Conservation (phyloP, 2,113 vertebrate species). For the Cettia cetti region DNA sequence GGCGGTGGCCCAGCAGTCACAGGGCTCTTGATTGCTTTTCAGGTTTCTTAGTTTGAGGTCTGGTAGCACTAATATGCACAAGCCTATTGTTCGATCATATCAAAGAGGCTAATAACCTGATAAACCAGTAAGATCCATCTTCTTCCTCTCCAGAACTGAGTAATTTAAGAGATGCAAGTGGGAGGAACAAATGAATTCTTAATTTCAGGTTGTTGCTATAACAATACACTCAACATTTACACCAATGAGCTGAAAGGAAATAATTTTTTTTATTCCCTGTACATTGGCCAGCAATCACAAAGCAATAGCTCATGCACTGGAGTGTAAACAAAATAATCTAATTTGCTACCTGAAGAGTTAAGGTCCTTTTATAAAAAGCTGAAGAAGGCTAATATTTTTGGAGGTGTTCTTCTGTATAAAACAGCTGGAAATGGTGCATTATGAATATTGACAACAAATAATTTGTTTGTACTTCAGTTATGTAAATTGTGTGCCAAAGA, state of each 20-base stretch:
- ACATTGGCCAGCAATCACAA: not conserved
- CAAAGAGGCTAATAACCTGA: not conserved
- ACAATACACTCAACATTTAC: not conserved
- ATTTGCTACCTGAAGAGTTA: not conserved
- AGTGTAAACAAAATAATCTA: not conserved
- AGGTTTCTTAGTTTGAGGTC: not conserved
- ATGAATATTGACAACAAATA: not conserved
- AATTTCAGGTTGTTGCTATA: slow-evolving; percentile 1
- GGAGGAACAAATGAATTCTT: not conserved
- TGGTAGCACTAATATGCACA: not conserved
- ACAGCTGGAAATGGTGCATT: not conserved
- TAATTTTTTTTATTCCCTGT: not conserved
- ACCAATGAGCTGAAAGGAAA: not conserved
- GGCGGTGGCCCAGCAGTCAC: not conserved
- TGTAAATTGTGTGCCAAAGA: not conserved
- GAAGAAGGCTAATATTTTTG: not conserved
- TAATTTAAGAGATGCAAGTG: not conserved
- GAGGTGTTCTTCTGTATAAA: not conserved
- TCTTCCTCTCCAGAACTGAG: not conserved
- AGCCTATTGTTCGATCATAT: not conserved
- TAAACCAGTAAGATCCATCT: not conserved
- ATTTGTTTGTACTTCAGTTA: not conserved
- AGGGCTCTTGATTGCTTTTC: not conserved
- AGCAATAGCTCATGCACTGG: not conserved
- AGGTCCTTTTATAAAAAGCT: not conserved